Conservation (phyloP, 2,797 vertebrate species). For the Sebastes cheni region DNA sequence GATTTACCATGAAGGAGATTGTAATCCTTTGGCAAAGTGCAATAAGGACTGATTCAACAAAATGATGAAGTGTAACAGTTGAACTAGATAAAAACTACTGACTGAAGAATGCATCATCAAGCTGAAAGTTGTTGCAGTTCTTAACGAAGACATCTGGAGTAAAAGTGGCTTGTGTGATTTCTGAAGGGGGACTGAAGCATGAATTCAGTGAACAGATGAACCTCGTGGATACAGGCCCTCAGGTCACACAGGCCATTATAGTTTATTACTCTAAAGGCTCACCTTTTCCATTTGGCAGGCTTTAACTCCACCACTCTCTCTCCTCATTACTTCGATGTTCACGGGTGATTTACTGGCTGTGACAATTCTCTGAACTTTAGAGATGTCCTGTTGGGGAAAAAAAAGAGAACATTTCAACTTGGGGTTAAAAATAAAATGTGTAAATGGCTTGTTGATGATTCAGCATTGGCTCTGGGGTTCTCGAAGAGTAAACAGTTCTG, state of each 20-base stretch:
- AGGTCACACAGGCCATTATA: constrained; percentile 64
- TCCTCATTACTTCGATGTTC: constrained; percentile 73
- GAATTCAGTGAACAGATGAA: constrained; percentile 64
- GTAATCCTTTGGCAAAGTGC: not conserved
- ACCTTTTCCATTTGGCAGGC: constrained; percentile 85
- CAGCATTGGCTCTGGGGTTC: not conserved
- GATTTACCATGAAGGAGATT: not conserved
- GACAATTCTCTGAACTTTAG: constrained; percentile 82
- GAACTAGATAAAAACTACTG: not conserved
- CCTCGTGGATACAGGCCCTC: constrained; percentile 49
- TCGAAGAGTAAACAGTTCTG: not conserved
- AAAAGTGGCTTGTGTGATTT: constrained; percentile 42
- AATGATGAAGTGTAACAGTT: not conserved
- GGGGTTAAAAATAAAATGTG: constrained; percentile 2
- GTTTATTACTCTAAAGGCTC: constrained; percentile 73
- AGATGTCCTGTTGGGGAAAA: constrained; percentile 78
- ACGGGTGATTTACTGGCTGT: constrained; percentile 77
- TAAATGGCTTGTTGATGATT: constrained; percentile 4
- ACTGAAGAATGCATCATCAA: not conserved
- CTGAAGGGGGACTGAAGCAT: constrained; percentile 42
- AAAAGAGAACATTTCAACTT: constrained; percentile 26
- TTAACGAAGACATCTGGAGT: constrained; percentile 17
- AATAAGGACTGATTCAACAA: not conserved
- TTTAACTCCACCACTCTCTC: constrained; percentile 71
- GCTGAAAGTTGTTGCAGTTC: not conserved